Conservation (phyloP, 1,140 invertebrate genomes). For the Coenobita brevimanus region DNA sequence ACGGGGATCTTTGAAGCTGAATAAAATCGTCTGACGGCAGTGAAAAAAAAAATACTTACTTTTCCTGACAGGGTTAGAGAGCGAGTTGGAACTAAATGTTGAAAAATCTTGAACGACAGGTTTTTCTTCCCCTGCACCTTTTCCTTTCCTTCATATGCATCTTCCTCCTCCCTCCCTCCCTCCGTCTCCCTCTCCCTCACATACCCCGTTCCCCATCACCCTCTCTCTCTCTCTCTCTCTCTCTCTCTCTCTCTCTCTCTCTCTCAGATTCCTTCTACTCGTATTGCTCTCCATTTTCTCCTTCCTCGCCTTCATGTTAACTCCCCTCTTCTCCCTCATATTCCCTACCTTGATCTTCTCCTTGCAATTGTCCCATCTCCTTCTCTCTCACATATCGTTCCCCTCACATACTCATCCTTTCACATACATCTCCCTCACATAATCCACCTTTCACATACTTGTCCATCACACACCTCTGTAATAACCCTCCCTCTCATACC, state of each 20-base stretch:
- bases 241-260: background rate
- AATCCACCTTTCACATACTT: background rate
- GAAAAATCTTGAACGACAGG: too few species aligned
- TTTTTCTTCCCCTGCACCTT: background rate
- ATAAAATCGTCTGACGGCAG: too few species aligned
- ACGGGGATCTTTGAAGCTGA: too few species aligned
- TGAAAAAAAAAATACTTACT: too few species aligned
- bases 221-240: background rate
- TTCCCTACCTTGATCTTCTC: background rate
- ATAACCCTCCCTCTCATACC: too few species aligned
- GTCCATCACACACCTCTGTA: background rate
- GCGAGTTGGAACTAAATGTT: too few species aligned
- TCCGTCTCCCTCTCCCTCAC: background rate
- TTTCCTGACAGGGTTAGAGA: too few species aligned
- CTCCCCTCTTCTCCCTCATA: background rate
- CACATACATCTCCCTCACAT: background rate
- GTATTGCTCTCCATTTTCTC: background rate
- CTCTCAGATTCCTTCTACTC: background rate
- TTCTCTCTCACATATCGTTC: background rate
- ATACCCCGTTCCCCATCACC: background rate
- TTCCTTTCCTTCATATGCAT: background rate
- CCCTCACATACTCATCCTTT: background rate
- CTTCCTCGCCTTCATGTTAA: background rate
- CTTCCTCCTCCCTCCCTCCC: background rate
- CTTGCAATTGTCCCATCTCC: background rate